These are phyloP conservation scores for Drosophila nigromelanica DNA, from an alignment of 1,140 invertebrate species.

Conservation along the genomic window DNA sequence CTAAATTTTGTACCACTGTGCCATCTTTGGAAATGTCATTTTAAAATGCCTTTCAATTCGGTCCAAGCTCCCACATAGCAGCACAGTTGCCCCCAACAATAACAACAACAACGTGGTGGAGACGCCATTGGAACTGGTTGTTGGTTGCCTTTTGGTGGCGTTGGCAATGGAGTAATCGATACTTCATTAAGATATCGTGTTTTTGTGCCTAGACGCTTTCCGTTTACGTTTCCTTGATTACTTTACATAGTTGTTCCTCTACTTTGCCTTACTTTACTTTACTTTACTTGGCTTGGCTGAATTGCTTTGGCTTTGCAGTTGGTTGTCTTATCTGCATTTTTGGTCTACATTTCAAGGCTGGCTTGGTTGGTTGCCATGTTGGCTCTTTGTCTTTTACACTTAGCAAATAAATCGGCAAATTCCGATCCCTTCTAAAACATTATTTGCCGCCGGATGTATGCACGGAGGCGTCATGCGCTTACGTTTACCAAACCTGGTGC, in stretches of 20 bases:
- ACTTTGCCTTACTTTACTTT: conserved; percentile 2
- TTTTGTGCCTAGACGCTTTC: conserved; percentile 80
- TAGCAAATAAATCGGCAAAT: conserved; percentile 81
- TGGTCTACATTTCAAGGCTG: conserved; percentile 42
- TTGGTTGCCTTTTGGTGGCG: conserved; percentile 41
- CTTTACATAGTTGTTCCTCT: conserved; percentile 75
- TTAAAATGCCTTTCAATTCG: conserved; percentile 60
- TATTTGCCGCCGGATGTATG: conserved; percentile 81
- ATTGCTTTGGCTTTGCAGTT: conserved; percentile 18
- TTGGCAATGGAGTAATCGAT: conserved; percentile 71
- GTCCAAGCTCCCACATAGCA: conserved; percentile 14
- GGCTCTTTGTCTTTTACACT: conserved; percentile 68
- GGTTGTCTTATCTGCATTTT: conserved; percentile 55
- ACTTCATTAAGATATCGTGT: conserved; percentile 83
- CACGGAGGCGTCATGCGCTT: conserved; percentile 43
- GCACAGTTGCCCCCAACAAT: too few species aligned
- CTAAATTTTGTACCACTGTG: conserved; percentile 50
- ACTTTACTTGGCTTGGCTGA: conserved; percentile 6
- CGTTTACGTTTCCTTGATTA: conserved; percentile 83
- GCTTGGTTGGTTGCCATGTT: conserved; percentile 17
- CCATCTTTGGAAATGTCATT: conserved; percentile 66
- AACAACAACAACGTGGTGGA: conserved; percentile 11
- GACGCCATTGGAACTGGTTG: not conserved
- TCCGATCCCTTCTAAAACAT: conserved; percentile 64
- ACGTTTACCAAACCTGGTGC: conserved; percentile 21